Percentiles rank a stretch among this genome's conserved stretches.
These are phyloP conservation scores for Drosophila orena DNA, from an alignment of 1,140 invertebrate species.

Conservation along the genomic window DNA sequence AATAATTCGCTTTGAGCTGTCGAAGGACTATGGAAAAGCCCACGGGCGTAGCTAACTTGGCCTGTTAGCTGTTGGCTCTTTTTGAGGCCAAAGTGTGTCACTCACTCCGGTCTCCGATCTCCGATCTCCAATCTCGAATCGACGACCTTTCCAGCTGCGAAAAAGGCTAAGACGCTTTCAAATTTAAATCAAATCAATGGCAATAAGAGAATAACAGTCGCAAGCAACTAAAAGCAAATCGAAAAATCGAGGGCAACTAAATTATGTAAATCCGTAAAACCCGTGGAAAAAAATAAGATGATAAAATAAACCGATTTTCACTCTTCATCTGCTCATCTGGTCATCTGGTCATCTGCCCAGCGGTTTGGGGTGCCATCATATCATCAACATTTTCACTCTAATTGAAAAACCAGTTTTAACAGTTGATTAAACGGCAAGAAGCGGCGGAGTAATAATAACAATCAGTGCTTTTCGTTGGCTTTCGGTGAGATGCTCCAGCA, in stretches of 20 bases:
- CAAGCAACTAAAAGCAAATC: conserved; percentile 15
- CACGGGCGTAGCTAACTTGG: conserved; percentile 29
- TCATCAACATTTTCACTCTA: conserved; percentile 82
- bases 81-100: conserved; percentile 54
- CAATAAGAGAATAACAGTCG: conserved; percentile 43
- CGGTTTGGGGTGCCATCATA: conserved; percentile 66
- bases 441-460: conserved; percentile 63
- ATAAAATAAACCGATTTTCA: conserved; percentile 76
- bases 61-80: conserved; percentile 21
- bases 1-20: conserved; percentile 52
- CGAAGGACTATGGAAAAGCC: conserved; percentile 51
- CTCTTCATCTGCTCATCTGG: conserved; percentile 50
- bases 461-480: conserved; percentile 34
- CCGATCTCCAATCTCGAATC: conserved; percentile 21
- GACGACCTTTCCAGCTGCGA: conserved; percentile 47
- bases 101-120: background rate
- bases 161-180: conserved; percentile 55
- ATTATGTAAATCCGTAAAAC: conserved; percentile 75
- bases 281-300: conserved; percentile 38
- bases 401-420: conserved; percentile 83
- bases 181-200: conserved; percentile 56
- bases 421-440: conserved; percentile 73
- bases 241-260: conserved; percentile 74
- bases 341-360: conserved; percentile 44
- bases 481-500: conserved; percentile 24